These are phyloP conservation scores for Caradrina kadenii DNA, from an alignment of 2,888 invertebrate genomes.

Conservation along the genomic window DNA sequence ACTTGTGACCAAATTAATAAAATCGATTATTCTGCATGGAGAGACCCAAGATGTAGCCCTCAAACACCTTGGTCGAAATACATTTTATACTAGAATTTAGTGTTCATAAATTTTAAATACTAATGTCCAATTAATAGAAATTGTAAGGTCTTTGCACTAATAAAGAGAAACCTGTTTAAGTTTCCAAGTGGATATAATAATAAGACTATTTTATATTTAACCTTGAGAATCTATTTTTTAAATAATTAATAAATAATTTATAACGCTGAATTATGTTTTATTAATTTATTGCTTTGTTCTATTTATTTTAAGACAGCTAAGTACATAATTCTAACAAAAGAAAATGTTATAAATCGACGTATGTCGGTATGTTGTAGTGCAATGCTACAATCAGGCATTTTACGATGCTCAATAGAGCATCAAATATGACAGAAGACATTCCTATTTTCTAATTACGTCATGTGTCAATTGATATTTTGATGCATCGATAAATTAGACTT, in stretches of 20 bases:
- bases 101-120: neutral
- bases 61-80: slow-evolving; percentile 16
- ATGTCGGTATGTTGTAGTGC: no score
- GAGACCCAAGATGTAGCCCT: slow-evolving; percentile 20
- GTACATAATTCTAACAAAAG: neutral
- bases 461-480: no score
- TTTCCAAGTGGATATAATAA: neutral
- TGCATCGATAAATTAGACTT: no score
- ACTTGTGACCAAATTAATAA: slow-evolving; percentile 41
- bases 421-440: no score
- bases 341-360: no score
- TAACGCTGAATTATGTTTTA: slow-evolving; percentile 8
- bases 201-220: neutral
- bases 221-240: slow-evolving; percentile 3
- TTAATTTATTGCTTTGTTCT: neutral
- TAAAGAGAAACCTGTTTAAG: slow-evolving; percentile 7
- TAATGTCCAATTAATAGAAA: neutral
- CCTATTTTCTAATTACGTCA: no score
- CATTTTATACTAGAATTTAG: slow-evolving; percentile 15
- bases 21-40: slow-evolving; percentile 53
- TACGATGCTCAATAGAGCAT: neutral
- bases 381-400: neutral
- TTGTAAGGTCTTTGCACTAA: slow-evolving; percentile 4
- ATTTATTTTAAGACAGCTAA: slow-evolving; percentile 1
- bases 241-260: neutral